Evolutionary conservation across 1,140 invertebrate genomes (phyloP).

Genomic region (Ephestia elutella): DNA sequence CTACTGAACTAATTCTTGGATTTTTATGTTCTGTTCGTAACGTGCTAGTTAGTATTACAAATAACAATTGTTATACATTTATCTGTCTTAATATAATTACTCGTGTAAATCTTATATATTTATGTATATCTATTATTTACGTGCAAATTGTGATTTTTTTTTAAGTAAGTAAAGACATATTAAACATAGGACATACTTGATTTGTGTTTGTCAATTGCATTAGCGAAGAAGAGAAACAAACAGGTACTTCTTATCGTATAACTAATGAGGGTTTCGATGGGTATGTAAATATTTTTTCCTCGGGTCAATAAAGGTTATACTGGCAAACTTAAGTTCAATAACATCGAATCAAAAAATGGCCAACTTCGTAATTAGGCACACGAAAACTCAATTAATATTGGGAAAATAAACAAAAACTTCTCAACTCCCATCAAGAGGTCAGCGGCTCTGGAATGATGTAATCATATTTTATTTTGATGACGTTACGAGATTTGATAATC

Average conservation of each 20-base stretch:
- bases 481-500: not conserved
- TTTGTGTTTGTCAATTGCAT: too few relatives aligned
- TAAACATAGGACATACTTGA: too few relatives aligned
- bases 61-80: too few relatives aligned
- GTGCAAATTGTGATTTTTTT: too few relatives aligned
- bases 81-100: too few relatives aligned
- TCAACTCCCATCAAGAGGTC: constrained; percentile 16
- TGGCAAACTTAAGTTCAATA: constrained; percentile 10
- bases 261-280: not conserved
- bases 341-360: constrained; percentile 6
- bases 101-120: too few relatives aligned
- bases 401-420: constrained; percentile 16
- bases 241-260: too few relatives aligned
- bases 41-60: too few relatives aligned
- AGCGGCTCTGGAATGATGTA: constrained; percentile 14
- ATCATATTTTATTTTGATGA: not conserved
- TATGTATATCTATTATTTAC: too few relatives aligned
- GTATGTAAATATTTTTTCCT: not conserved
- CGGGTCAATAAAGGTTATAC: constrained; percentile 1
- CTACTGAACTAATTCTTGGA: not conserved
- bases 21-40: too few relatives aligned
- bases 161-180: too few relatives aligned
- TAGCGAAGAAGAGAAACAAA: too few relatives aligned
- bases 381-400: constrained; percentile 18
- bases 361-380: constrained; percentile 6